These are phyloP conservation scores for Eunapius fragilis DNA, from an alignment of 37 sponge, comb jelly and placozoan species.

Conservation along the genomic window DNA sequence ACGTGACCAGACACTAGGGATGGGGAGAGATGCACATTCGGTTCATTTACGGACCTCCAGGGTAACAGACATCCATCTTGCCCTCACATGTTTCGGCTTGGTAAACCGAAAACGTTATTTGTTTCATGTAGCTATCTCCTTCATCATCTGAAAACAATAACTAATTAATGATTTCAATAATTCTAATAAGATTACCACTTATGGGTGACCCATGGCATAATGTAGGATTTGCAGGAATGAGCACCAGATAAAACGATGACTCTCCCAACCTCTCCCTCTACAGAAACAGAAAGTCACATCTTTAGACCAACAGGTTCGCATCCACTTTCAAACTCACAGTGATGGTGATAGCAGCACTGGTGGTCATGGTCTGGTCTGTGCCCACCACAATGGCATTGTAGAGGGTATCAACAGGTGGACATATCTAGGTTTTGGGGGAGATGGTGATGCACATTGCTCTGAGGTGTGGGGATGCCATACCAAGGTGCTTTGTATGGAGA, in stretches of 20 bases:
- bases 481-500: background rate
- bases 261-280: background rate
- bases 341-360: background rate
- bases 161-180: background rate
- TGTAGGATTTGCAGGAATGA: background rate
- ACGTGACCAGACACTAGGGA: background rate
- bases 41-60: background rate
- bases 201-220: background rate
- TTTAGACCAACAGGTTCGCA: background rate
- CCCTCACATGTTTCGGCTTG: background rate
- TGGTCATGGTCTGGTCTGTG: background rate
- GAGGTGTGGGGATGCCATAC: background rate
- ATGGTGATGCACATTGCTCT: background rate
- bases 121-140: background rate
- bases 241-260: background rate
- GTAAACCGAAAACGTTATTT: background rate
- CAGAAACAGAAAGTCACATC: background rate
- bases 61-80: background rate
- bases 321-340: background rate
- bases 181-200: background rate
- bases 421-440: background rate
- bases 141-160: background rate
- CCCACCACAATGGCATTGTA: background rate
- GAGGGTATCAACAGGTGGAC: background rate
- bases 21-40: background rate